These are phyloP conservation scores for Brachyhypopomus occidentalis DNA, from an alignment of 2,113 vertebrate species.

Conservation along the genomic window DNA sequence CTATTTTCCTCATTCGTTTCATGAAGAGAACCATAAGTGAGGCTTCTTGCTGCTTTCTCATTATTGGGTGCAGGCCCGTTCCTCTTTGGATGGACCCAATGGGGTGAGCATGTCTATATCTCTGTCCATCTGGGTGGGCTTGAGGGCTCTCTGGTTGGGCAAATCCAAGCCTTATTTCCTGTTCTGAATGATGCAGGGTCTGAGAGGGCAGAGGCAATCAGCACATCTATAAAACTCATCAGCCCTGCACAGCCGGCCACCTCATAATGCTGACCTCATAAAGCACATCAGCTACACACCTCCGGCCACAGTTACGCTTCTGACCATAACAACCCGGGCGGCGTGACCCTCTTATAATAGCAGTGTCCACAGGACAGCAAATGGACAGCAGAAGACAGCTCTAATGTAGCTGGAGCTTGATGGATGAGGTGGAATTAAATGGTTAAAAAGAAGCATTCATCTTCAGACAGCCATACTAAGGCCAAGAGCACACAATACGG, in stretches of 20 bases:
- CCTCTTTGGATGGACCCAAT: neutral
- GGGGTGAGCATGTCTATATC: neutral
- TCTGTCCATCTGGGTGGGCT: neutral
- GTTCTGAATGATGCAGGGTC: neutral
- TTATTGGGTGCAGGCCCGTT: neutral
- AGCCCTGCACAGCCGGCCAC: constrained; percentile 17
- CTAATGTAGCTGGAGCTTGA: neutral
- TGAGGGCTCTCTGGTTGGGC: neutral
- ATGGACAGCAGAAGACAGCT: neutral
- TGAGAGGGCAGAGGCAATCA: constrained; percentile 37
- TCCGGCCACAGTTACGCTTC: neutral
- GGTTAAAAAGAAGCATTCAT: neutral
- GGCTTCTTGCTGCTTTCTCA: neutral
- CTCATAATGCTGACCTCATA: constrained; percentile 16
- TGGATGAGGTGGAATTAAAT: neutral
- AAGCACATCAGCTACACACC: constrained; percentile 5
- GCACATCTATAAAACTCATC: constrained; percentile 47
- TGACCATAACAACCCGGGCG: constrained; percentile 10
- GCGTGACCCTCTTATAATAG: neutral
- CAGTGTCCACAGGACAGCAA: neutral
- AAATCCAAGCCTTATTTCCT: constrained; percentile 36
- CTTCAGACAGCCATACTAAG: too few relatives aligned
- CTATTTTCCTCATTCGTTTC: neutral
- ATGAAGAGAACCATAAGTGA: neutral
- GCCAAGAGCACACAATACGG: neutral